Evolutionary conservation across 2,888 invertebrate genomes (phyloP).

Genomic region (Serrognathus titanus): DNA sequence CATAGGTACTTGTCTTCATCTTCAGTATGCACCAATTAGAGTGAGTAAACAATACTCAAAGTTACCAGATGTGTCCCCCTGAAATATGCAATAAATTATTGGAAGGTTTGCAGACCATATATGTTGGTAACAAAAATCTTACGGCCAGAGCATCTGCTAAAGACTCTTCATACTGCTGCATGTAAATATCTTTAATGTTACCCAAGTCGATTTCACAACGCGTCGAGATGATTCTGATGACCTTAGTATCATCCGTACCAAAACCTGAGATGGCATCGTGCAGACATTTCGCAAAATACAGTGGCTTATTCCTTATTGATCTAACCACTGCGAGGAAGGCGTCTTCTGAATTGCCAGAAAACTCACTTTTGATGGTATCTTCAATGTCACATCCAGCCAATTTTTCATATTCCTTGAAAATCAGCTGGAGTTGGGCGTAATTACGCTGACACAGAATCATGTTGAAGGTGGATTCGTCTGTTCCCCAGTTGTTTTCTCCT

Average conservation of each 20-base stretch:
- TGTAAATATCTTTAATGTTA: conserved; percentile 75
- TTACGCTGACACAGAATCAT: conserved; percentile 76
- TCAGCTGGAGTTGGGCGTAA: conserved; percentile 57
- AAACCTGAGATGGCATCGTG: conserved; percentile 83
- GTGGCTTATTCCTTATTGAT: conserved; percentile 69
- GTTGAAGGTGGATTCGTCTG: conserved; percentile 83
- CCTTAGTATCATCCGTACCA: conserved; percentile 79
- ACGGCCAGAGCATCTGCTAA: conserved; percentile 76
- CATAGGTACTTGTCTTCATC: neutral
- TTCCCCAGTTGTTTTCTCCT: conserved; percentile 64
- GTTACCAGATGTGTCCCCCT: conserved; percentile 79
- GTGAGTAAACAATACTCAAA: conserved; percentile 78
- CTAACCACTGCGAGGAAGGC: conserved; percentile 75
- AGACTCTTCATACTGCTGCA: conserved; percentile 66
- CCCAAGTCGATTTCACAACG: conserved; percentile 78
- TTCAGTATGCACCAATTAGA: conserved; percentile 48
- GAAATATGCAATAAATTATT: conserved; percentile 35
- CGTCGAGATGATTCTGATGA: conserved; percentile 79
- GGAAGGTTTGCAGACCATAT: neutral
- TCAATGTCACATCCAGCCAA: conserved; percentile 74
- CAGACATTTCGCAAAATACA: conserved; percentile 79
- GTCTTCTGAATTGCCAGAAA: conserved; percentile 75
- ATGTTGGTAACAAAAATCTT: conserved; percentile 32
- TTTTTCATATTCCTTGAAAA: conserved; percentile 63
- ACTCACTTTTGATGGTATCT: conserved; percentile 72